These are phyloP conservation scores for Morphnarchus princeps DNA, from an alignment of 2,113 vertebrate genomes.

Conservation along the genomic window DNA sequence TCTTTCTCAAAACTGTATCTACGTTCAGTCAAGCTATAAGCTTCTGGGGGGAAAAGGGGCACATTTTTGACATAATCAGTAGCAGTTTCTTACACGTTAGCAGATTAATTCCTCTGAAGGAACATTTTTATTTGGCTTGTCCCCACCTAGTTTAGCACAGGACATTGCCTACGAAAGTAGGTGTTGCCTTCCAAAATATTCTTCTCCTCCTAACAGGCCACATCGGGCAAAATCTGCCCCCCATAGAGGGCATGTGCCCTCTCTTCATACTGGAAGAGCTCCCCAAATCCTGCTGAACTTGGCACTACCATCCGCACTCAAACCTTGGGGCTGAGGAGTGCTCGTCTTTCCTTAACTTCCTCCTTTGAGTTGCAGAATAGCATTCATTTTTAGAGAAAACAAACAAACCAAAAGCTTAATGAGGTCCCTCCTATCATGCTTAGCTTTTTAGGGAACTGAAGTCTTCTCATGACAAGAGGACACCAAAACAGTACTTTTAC, in stretches of 20 bases:
- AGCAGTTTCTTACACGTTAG: neutral
- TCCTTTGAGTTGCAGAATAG: neutral
- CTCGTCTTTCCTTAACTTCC: neutral
- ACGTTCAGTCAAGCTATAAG: neutral
- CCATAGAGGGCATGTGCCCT: accelerated
- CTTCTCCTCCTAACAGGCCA: neutral
- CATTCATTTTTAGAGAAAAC: neutral
- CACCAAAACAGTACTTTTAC: neutral
- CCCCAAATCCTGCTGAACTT: neutral
- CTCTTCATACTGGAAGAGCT: neutral
- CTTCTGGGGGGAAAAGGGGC: neutral
- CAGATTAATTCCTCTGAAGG: neutral
- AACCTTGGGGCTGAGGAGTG: neutral
- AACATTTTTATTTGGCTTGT: neutral
- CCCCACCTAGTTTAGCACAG: neutral
- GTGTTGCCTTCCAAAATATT: neutral
- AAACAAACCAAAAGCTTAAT: neutral
- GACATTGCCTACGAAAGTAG: neutral
- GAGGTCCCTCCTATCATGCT: neutral
- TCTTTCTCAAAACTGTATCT: neutral
- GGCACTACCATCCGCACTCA: accelerated
- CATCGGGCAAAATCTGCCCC: neutral
- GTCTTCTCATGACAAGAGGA: neutral
- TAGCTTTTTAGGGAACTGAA: neutral
- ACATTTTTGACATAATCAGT: accelerated